These are phyloP conservation scores for Alethe castanea DNA, from an alignment of 2,113 vertebrate genomes.

Conservation along the genomic window DNA sequence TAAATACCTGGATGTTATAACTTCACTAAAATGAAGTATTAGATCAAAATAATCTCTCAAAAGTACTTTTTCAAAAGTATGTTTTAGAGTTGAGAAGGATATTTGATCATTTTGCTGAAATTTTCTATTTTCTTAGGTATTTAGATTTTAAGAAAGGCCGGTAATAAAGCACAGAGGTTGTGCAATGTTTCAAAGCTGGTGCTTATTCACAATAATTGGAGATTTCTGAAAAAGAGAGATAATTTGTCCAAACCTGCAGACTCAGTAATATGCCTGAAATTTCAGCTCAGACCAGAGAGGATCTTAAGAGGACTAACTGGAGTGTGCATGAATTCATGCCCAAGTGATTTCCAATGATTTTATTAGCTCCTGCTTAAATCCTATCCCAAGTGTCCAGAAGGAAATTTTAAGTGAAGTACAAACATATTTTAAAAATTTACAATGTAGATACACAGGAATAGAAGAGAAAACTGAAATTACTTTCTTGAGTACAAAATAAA, in stretches of 20 bases:
- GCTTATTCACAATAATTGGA: constrained; percentile 26
- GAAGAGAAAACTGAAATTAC: neutral
- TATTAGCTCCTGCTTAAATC: neutral
- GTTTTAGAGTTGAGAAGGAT: constrained; percentile 11
- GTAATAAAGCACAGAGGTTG: constrained; percentile 2
- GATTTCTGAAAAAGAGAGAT: constrained; percentile 11
- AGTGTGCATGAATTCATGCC: neutral
- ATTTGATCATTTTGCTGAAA: constrained; percentile 6
- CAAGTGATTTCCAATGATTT: neutral
- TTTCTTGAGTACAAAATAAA: neutral
- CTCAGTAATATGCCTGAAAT: constrained; percentile 1
- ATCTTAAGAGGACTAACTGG: neutral
- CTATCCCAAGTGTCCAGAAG: neutral
- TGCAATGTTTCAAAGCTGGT: neutral
- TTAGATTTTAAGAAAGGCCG: constrained; percentile 31
- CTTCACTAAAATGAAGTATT: constrained; percentile 24
- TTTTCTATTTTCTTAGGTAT: constrained; percentile 37
- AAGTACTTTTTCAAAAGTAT: neutral
- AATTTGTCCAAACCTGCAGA: constrained; percentile 5
- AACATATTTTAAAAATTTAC: neutral
- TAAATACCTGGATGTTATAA: constrained; percentile 48
- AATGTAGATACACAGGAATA: neutral
- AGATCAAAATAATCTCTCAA: constrained; percentile 5
- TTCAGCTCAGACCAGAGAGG: neutral
- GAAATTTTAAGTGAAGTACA: neutral